phyloP scores from a whole-genome alignment of 2,797 vertebrate species.

The Nyctalus aviator region DNA sequence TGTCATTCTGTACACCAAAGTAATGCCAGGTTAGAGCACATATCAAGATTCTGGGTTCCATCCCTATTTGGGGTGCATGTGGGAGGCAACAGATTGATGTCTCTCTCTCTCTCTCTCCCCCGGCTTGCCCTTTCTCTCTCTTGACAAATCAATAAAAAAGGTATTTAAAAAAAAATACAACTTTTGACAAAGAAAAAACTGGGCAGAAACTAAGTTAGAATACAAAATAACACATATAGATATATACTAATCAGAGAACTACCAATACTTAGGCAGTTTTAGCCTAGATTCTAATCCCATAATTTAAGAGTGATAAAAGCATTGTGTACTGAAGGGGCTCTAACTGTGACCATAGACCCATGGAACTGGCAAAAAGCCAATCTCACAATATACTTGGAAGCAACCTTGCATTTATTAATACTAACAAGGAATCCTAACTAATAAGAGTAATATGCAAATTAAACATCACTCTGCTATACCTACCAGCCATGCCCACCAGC shows the following conservation, averaged over 20 bases:
- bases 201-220: background rate
- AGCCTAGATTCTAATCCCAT: background rate
- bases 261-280: background rate
- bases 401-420: conserved; percentile 3
- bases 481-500: no score
- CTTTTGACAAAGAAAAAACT: background rate
- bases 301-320: background rate
- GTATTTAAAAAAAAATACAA: background rate
- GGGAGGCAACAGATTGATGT: background rate
- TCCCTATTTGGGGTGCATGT: background rate
- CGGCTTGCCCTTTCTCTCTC: background rate
- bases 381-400: background rate
- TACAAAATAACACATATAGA: background rate
- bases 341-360: background rate
- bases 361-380: background rate
- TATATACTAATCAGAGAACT: background rate
- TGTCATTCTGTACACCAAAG: background rate
- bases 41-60: background rate
- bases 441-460: no score
- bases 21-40: background rate
- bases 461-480: no score
- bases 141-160: background rate
- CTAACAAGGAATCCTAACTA: background rate
- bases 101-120: background rate
- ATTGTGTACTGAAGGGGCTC: background rate